Evolutionary conservation across 2,797 vertebrate genomes (phyloP).

Genomic region (Margarornis squamiger): DNA sequence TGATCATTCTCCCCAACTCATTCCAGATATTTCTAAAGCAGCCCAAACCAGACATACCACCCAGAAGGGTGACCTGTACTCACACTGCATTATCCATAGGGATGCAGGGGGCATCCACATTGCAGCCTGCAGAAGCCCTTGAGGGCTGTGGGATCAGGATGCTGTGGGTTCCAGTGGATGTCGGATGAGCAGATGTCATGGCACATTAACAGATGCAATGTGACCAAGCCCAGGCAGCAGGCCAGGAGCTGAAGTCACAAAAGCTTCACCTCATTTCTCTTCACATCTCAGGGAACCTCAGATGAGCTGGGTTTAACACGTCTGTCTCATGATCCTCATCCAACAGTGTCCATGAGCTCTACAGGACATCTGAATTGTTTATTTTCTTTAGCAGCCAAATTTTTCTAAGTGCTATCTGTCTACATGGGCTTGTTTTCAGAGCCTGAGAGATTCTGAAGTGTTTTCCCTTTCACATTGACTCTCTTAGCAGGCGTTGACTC

Average conservation of each 20-base stretch:
- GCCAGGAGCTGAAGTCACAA: background rate
- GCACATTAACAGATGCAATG: fast-evolving
- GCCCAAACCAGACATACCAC: background rate
- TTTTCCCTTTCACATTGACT: background rate
- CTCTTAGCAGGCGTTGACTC: background rate
- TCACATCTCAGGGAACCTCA: background rate
- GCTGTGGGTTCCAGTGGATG: too few species aligned
- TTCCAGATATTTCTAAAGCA: background rate
- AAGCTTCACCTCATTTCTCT: background rate
- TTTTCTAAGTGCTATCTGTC: background rate
- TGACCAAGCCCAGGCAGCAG: background rate
- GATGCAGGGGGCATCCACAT: fast-evolving
- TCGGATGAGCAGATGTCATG: fast-evolving
- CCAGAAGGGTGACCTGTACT: background rate
- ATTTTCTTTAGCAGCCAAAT: background rate
- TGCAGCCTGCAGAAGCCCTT: background rate
- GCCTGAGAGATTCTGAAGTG: background rate
- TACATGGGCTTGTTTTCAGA: background rate
- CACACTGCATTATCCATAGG: fast-evolving
- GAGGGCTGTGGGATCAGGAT: background rate
- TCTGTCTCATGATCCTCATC: background rate
- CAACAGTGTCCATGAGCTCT: background rate
- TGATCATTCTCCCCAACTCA: background rate
- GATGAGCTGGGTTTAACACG: fast-evolving
- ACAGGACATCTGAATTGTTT: background rate